Conservation (phyloP, 92 coral and sea anemone genomes). For the Anthopleura xanthogrammica region DNA sequence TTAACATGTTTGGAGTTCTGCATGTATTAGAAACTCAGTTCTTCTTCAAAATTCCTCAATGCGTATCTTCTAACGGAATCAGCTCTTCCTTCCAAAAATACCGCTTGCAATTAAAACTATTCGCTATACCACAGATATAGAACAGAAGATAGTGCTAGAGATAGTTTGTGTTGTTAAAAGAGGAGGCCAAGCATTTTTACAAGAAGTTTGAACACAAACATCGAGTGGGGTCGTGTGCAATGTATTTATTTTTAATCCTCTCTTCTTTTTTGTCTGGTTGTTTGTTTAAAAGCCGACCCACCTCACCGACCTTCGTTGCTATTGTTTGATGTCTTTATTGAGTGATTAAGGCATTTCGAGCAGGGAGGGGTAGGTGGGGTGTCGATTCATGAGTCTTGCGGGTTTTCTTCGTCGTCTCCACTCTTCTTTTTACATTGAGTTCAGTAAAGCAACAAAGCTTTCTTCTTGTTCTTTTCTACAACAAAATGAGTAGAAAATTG, state of each 20-base stretch:
- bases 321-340: neutral
- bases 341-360: neutral
- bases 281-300: neutral
- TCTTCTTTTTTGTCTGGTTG: neutral
- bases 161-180: neutral
- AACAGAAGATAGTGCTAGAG: too few species aligned
- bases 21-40: neutral
- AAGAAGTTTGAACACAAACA: neutral
- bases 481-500: too few species aligned
- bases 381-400: neutral
- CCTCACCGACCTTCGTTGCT: neutral
- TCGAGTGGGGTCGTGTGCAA: constrained; percentile 2
- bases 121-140: too few species aligned
- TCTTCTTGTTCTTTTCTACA: too few species aligned
- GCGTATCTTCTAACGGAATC: too few species aligned
- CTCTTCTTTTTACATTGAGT: too few species aligned
- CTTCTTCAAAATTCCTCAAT: too few species aligned
- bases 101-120: too few species aligned
- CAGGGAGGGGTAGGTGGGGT: neutral
- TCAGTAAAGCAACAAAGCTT: too few species aligned
- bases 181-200: neutral
- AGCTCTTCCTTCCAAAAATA: too few species aligned
- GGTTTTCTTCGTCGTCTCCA: neutral
- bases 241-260: neutral
- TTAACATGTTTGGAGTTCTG: neutral